Evolutionary conservation across 2,113 vertebrate genomes (phyloP).

Genomic region (Peromyscus leucopus): DNA sequence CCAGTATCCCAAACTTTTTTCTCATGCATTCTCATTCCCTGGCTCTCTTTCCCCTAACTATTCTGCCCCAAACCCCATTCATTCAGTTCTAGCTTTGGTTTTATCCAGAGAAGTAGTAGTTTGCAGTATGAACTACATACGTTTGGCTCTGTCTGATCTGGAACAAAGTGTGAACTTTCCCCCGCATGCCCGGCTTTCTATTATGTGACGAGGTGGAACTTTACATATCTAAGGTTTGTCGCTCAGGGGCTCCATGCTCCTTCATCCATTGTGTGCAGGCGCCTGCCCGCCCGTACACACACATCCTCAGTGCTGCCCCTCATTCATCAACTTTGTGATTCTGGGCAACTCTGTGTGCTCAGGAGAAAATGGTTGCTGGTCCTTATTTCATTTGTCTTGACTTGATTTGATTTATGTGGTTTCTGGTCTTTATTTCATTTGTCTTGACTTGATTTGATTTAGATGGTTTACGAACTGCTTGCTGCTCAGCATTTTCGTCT

Average conservation of each 20-base stretch:
- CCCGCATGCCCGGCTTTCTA: neutral
- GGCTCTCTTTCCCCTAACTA: neutral
- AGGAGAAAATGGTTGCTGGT: slow-evolving; percentile 62
- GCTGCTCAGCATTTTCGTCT: slow-evolving; percentile 14
- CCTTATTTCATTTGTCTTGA: slow-evolving; percentile 67
- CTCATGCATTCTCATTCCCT: neutral
- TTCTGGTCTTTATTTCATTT: slow-evolving; percentile 70
- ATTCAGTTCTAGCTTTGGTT: slow-evolving; percentile 67
- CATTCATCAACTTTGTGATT: slow-evolving; percentile 45
- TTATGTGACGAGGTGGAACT: neutral
- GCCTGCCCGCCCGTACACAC: neutral
- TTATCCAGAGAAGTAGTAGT: slow-evolving; percentile 22
- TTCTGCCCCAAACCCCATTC: slow-evolving; percentile 50
- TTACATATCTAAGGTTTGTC: neutral
- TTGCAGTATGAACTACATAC: neutral
- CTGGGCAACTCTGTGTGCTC: slow-evolving; percentile 38
- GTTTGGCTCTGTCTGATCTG: slow-evolving; percentile 51
- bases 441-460: slow-evolving; percentile 65
- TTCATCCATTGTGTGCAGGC: slow-evolving; percentile 45
- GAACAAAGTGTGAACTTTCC: slow-evolving; percentile 22
- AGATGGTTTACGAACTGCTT: slow-evolving; percentile 52
- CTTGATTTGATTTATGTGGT: slow-evolving; percentile 66
- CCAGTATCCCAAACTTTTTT: slow-evolving; percentile 53
- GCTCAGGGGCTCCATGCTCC: slow-evolving; percentile 33
- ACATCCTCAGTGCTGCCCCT: neutral